These are phyloP conservation scores for Apamea monoglypha DNA, from an alignment of 2,888 invertebrate species.

Conservation along the genomic window DNA sequence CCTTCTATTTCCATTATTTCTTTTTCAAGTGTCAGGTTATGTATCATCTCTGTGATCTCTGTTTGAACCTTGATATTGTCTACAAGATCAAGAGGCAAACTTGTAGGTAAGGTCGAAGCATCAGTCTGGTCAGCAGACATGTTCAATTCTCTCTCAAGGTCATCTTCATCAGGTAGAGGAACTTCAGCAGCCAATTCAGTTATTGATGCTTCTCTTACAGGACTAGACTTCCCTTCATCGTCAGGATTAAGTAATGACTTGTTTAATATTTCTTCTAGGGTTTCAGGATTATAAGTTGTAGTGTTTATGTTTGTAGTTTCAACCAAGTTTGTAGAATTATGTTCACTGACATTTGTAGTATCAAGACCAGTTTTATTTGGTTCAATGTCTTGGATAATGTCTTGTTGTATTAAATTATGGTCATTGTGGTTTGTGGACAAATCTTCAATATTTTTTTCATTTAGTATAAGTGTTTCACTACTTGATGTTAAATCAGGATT, in stretches of 20 bases:
- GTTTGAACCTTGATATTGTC: conserved; percentile 37
- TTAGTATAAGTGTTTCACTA: conserved; percentile 20
- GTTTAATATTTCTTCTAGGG: conserved; percentile 22
- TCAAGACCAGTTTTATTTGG: conserved; percentile 3
- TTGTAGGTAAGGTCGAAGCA: neutral
- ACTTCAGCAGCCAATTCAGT: conserved; percentile 70
- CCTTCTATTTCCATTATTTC: conserved; percentile 14
- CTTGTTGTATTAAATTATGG: conserved; percentile 11
- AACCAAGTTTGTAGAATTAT: conserved; percentile 3
- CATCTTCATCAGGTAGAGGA: conserved; percentile 79
- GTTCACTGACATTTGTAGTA: neutral
- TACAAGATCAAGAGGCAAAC: conserved; percentile 47
- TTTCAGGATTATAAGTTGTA: conserved; percentile 16
- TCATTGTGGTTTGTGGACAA: neutral
- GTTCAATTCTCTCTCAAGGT: conserved; percentile 68
- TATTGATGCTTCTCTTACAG: conserved; percentile 40
- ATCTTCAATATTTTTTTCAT: conserved; percentile 24
- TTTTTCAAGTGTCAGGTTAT: conserved; percentile 26
- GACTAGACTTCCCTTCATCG: conserved; percentile 12
- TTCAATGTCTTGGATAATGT: conserved; percentile 16
- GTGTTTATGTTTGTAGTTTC: conserved; percentile 12
- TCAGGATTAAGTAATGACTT: conserved; percentile 32
- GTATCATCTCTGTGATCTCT: conserved; percentile 20
- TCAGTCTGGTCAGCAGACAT: conserved; percentile 19
- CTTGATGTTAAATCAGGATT: conserved; percentile 5